Evolutionary conservation across 2,888 invertebrate species (phyloP), one percentile per base, ranked within the genome.

Genomic region (Synergus japonicus): DNA sequence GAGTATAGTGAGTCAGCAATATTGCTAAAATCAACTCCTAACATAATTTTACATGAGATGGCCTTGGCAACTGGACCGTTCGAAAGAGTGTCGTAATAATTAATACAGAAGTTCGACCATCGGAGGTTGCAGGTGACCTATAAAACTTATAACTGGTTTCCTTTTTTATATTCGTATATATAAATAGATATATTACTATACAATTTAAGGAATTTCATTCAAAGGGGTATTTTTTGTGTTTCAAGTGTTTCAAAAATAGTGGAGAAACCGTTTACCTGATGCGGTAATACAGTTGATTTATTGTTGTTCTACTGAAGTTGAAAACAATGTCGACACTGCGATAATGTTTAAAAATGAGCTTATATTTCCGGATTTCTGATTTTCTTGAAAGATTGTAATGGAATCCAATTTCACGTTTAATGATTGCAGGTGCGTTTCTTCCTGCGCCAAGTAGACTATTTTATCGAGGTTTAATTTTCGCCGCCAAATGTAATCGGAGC

Each of bases 141-240:
- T 58, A 73, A 73, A 73, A 73, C 54, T 15, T 73, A 37, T 54
- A 73, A 73, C 73, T 58, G 73, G 73, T 73, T 73, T 73, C 12
- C 73, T 54, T 29, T 29, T 29, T 29, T 54, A 73, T 15, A 41
- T 58, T 58, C 29, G 54, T 54, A 73, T 49, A 37, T 54, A 73
- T 73, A 73, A 73, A 58, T 58, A 73, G 49, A 73, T 49, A n/a
- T 49, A 41, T 15, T 54, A 37, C 54, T 41, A 22, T 54, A 37
- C 18, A 73, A 73, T 73, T 58, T 54, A 54, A n/a, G 37, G 54
- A 73, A 73, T 73, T 58, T 58, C 49, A 54, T 73, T 73, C 54
- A 73, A n/a, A 37, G n/a, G 0, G 15, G 0, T n/a, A 73, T 73
- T 12, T n/a, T 49, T 69, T 29, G 15, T 15, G 46, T 18, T 13